Base-by-base conservation (phyloP, 2,888 invertebrate species). In the Mesodorylaimus sp. region DNA sequence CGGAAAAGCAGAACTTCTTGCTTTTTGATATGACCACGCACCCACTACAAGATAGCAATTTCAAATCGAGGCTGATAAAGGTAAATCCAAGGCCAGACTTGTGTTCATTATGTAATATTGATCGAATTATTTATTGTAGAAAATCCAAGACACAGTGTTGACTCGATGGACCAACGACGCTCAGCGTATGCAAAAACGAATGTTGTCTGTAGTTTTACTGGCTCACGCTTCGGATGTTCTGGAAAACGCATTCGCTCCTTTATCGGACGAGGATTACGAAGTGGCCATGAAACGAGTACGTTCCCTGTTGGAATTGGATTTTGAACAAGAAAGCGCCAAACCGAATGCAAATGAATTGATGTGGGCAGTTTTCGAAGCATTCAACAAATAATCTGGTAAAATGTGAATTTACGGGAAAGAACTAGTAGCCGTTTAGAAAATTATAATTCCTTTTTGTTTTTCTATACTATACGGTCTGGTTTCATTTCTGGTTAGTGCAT, bases 1-100 rank as follows among this genome's bases (percentile, higher is more conserved):
- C 95, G 52, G 95, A 97, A 70, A 97, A 95, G 74, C 95, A 97
- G 73, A 97, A 99, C 71, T 99, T 99, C 72, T 76, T 99, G 61
- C 75, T 99, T 51, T 99, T 99, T 70, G 97, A 99, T 73, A 99
- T 99, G 93, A 99, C 97, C 49, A 97, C 97, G 61, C 97, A 99
- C 76, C 97, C 97, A 38, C 75, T 99, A 54, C 88, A 85, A 56
- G 93, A 97, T 69, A 85, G 86, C 71, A 78, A 81, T 58, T 81
- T 87, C 49, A 99, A 99, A 75, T 83, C 83, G 64, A 82, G 89
- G 62, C 77, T 99, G 65, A 88, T 99, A 53, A 93, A 91, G 76
- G 65, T 63, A 32, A 7, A 19, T 13, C 10, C 32, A 16, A 32
- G 16, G 7, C 7, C 16, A 7, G 32, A 10, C 16, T 7, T 19